Base-by-base conservation (phyloP, 1,140 invertebrate genomes). In the Microvelia longipes region DNA sequence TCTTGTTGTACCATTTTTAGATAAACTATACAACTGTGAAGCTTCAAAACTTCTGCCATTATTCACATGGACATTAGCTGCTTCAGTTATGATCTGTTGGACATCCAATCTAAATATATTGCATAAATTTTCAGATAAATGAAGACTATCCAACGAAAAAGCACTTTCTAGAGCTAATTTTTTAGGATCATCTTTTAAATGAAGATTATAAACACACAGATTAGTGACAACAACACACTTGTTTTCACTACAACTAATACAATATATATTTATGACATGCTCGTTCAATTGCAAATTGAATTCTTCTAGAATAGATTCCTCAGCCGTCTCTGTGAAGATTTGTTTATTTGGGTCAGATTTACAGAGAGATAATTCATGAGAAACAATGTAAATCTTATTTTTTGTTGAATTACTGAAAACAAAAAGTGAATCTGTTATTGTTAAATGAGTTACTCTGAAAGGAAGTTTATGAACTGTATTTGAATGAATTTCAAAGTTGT, bases 191-290 rank as follows among this genome's bases (percentile, higher is more conserved):
- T 66, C 66, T 64, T 68, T 71, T 14, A 66, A 63, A 25, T 35
- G 71, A 25, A 90, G 81, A 77, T 86, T 85, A 79, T 89, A 91
- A 62, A 90, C 82, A 75, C 83, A 83, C 74, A 79, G 80, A 78
- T 86, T 86, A 50, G 88, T 90, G 26, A 91, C 82, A 69, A 91
- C 79, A 74, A 90, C 80, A 78, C 88, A 90, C 1, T 29, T 66
- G 28, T 66, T 61, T 50, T 19, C 28, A 30, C 15, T n/a, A 60
- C 29, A 70, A 28, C 63, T 61, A n/a, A 28, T 30, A 70, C 69
- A 70, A 66, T 64, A 60, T 66, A 70, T 35, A 28, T 66, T 35
- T 50, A 66, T 13, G 2, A 29, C 26, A n/a, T n/a, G 28, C 66
- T 70, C 69, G 60, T 70, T 70, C 15, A 19, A n/a, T 35, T 30